A percentile compares a stretch with the other conserved stretches of the same genome.
Conservation (phyloP, 1,140 invertebrate species). For the Drosophila subobscura region DNA sequence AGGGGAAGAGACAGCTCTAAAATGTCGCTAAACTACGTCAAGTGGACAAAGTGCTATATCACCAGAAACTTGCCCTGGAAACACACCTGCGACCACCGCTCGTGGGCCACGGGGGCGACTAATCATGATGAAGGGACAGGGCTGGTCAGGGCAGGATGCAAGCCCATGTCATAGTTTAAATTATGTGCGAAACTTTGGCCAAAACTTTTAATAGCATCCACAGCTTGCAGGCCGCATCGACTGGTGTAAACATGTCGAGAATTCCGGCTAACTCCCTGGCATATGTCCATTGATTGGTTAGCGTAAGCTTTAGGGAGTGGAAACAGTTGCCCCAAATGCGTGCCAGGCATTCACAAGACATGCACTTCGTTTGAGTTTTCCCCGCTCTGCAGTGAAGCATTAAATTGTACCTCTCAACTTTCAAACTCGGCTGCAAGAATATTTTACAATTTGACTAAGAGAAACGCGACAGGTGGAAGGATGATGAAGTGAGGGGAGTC, state of each 20-base stretch:
- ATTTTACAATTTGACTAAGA: constrained; percentile 27
- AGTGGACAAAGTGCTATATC: constrained; percentile 65
- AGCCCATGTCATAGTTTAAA: constrained; percentile 77
- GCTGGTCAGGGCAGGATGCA: constrained; percentile 28
- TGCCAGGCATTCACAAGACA: constrained; percentile 54
- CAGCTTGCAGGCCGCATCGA: constrained; percentile 33
- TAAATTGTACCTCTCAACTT: constrained; percentile 74
- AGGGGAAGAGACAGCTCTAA: constrained; percentile 3
- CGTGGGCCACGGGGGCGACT: constrained; percentile 39
- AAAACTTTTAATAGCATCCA: constrained; percentile 77
- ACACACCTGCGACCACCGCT: constrained; percentile 29
- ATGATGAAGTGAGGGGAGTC: too few species aligned
- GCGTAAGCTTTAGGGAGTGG: constrained; percentile 42
- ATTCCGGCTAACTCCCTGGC: constrained; percentile 37
- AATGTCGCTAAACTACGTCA: constrained; percentile 40
- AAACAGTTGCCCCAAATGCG: constrained; percentile 52
- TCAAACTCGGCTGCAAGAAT: constrained; percentile 14
- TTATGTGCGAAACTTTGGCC: constrained; percentile 74
- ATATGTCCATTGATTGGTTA: constrained; percentile 77
- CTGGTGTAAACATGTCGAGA: constrained; percentile 50
- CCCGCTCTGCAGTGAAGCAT: constrained; percentile 65
- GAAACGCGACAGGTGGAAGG: constrained; percentile 33
- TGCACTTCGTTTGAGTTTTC: constrained; percentile 55
- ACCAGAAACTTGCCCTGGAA: constrained; percentile 38
- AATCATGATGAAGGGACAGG: constrained; percentile 51